phyloP scores from a whole-genome alignment of 2,113 vertebrate species.

The Patagioenas fasciata region DNA sequence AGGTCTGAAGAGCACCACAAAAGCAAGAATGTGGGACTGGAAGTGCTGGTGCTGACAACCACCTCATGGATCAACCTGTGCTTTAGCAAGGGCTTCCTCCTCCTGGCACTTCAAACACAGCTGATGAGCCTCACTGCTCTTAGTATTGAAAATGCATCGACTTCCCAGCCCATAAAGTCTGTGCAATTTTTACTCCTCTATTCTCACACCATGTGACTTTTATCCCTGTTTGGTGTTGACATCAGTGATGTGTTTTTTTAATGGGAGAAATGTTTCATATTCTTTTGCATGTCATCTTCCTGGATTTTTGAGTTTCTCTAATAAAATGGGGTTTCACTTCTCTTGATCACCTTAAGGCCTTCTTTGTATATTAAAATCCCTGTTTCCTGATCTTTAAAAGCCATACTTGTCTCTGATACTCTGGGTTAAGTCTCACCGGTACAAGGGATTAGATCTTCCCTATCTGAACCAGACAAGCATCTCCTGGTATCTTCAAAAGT shows the following conservation, averaged over 20 bases:
- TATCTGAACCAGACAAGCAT: background rate
- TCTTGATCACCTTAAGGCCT: background rate
- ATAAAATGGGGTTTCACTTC: background rate
- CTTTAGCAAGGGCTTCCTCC: background rate
- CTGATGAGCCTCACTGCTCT: background rate
- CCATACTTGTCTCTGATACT: background rate
- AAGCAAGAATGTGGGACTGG: background rate
- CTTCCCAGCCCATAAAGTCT: background rate
- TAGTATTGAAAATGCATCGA: background rate
- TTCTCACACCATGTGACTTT: background rate
- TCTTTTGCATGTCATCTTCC: background rate
- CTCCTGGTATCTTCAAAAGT: background rate
- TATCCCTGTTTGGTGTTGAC: background rate
- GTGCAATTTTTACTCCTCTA: background rate
- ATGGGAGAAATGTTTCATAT: background rate
- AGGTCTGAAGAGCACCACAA: background rate
- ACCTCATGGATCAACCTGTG: background rate
- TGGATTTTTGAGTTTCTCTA: background rate
- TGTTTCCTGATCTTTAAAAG: background rate
- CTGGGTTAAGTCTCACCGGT: background rate
- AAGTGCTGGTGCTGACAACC: background rate
- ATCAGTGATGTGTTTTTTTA: background rate
- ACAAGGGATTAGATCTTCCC: background rate
- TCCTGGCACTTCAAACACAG: background rate
- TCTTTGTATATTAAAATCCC: background rate